Evolutionary conservation across 1,140 invertebrate genomes (phyloP), one percentile per base, ranked within the genome.

Genomic region (Pseudomyrmex flavicornis): DNA sequence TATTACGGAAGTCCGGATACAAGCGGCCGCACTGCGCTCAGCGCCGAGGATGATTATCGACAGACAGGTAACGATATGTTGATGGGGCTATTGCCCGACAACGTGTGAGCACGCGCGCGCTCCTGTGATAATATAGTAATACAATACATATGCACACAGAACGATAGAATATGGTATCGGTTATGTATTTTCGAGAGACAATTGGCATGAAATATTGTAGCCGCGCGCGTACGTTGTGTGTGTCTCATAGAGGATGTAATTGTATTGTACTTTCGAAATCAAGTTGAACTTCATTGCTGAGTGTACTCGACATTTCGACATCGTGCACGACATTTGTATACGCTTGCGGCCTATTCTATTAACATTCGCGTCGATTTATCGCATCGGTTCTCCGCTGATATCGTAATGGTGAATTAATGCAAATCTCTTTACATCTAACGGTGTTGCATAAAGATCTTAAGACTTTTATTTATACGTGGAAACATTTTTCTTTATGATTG

Each of bases 1-100:
- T 80, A 80, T 80, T 80, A 80, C 76, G 76, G 44, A 80, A 80
- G 76, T 80, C 76, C 76, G 76, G 68, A 70, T 70, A 66, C 48
- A 61, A 76, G 48, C 66, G 76, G 56, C 63, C 63, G 76, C 76
- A 35, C 35, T 35, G 76, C 62, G 62, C 54, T 44, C 75, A 22
- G 22, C 10, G n/a, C 17, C 26, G 48, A 61, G 76, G 66, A 80
- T 80, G 76, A 80, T 80, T 80, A 80, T 80, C 65, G 76, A 69
- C 76, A 80, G 76, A 72, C 76, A 72, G 76, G 54, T 80, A 79
- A 79, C 76, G 76, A 79, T 79, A 80, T 80, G 76, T 80, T 80
- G 66, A 80, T 80, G 66, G 54, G 44, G 35, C 13, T 22, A 59
- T 70, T 70, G 76, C 52, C 52, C 66, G 46, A 61, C 66, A 80